Evolutionary conservation across 2,888 invertebrate genomes (phyloP).

Genomic region (Lobophora halterata): DNA sequence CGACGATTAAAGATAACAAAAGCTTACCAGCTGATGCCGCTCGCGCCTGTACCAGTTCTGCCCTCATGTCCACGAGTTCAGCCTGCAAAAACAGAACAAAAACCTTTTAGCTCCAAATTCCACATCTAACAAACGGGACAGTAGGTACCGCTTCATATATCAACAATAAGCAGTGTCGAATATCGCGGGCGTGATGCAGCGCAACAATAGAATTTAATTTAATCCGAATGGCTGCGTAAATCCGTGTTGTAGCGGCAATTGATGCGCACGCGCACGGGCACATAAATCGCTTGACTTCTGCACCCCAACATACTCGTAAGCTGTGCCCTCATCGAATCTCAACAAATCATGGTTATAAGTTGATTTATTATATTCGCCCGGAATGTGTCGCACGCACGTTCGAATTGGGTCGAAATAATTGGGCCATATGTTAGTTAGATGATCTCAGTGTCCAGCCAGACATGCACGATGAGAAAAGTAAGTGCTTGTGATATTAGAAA

Average conservation of each 20-base stretch:
- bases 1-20: slow-evolving; percentile 8
- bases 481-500: too few relatives aligned
- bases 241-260: slow-evolving; percentile 24
- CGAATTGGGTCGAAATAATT: slow-evolving; percentile 34
- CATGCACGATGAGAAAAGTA: slow-evolving; percentile 26
- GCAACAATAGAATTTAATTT: slow-evolving; percentile 63
- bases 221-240: slow-evolving; percentile 53
- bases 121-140: slow-evolving; percentile 41
- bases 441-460: slow-evolving; percentile 26
- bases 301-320: slow-evolving; percentile 33
- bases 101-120: slow-evolving; percentile 34
- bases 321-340: slow-evolving; percentile 31
- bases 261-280: slow-evolving; percentile 44
- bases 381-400: slow-evolving; percentile 23
- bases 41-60: slow-evolving; percentile 86
- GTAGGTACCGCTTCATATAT: slow-evolving; percentile 49
- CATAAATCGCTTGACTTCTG: slow-evolving; percentile 66
- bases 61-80: slow-evolving; percentile 87
- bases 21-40: slow-evolving; percentile 70
- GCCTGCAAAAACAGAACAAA: slow-evolving; percentile 80
- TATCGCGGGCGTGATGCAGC: slow-evolving; percentile 52
- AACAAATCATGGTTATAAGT: slow-evolving; percentile 32
- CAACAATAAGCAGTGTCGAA: slow-evolving; percentile 57
- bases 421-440: slow-evolving; percentile 26
- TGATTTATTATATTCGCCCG: slow-evolving; percentile 31